Evolutionary conservation across 30 jellyfish, hydroid and myxozoan species (phyloP), one percentile per base, ranked within the genome.

Genomic region (Nemopilema nomurai): DNA sequence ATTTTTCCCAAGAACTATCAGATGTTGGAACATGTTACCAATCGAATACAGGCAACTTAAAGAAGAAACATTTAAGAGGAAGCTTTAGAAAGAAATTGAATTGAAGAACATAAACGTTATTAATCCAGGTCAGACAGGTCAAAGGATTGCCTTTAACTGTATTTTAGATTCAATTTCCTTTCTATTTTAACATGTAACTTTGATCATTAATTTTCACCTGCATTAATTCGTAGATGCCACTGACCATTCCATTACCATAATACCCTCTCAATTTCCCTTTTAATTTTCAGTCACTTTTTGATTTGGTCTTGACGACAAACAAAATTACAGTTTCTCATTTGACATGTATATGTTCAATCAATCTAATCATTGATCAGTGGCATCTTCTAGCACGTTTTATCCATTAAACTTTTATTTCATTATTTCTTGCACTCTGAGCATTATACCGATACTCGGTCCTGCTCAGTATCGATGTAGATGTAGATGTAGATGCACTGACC

Each of bases 141-240:
- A 67, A 67, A 26, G 77, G 77, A 67, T 26, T 67, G 77, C 77
- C 77, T 67, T 67, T 24, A 67, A 67, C 22, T 67, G 77, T 18
- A 67, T 67, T 67, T 67, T 32, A 67, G 77, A 67, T 20, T 67
- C 13, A 3, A 6, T 41, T 41, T 41, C 13, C 13, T 13, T 63
- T 63, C 72, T 19, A 63, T 63, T 63, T 6, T 69, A 69, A 69
- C 79, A 69, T 69, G 79, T 29, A 69, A 69, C 51, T 29, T 28
- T 22, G 16, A 69, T 69, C 79, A 69, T 69, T 69, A 69, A 69
- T 69, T 69, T 69, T 53, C 79, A 69, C 79, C 51, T 69, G 79
- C 79, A 69, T 69, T 24, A 69, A 7, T 69, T 69, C 79, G 24
- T 69, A 73, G 83, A 49, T 73, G 83, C 83, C 49, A 73, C 83